phyloP scores from a whole-genome alignment of 1,140 invertebrate genomes.

The Harlomillsia oculata region DNA sequence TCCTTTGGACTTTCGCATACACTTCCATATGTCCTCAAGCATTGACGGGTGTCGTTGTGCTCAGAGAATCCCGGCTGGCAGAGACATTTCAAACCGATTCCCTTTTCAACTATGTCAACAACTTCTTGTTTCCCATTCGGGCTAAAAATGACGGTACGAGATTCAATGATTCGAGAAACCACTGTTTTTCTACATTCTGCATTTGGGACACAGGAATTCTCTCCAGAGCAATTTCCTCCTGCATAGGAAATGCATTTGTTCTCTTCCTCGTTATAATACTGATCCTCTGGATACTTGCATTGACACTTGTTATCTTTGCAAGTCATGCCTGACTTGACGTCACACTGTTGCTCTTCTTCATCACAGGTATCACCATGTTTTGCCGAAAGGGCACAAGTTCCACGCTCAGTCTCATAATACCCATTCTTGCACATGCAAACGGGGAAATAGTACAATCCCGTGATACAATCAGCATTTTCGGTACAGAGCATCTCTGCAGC shows the following conservation, averaged over 20 bases:
- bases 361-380: constrained; percentile 13
- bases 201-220: background rate
- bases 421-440: constrained; percentile 19
- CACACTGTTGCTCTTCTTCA: constrained; percentile 3
- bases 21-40: constrained; percentile 8
- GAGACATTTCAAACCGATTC: constrained; percentile 1
- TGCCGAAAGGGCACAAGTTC: constrained; percentile 6
- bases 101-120: background rate
- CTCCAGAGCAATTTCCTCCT: constrained; percentile 9
- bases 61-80: constrained; percentile 7
- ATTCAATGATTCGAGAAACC: background rate
- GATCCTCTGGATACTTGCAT: background rate
- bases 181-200: background rate
- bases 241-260: background rate
- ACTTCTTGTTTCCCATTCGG: background rate
- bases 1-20: constrained; percentile 11
- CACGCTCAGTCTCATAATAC: constrained; percentile 14
- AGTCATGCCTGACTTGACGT: constrained; percentile 2
- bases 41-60: constrained; percentile 1
- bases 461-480: constrained; percentile 17
- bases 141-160: background rate
- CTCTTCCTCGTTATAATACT: background rate
- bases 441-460: constrained; percentile 7
- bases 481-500: constrained; percentile 10
- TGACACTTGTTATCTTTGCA: constrained; percentile 2